Evolutionary conservation across 2,113 vertebrate genomes (phyloP).

Genomic region (Catharus bicknelli): DNA sequence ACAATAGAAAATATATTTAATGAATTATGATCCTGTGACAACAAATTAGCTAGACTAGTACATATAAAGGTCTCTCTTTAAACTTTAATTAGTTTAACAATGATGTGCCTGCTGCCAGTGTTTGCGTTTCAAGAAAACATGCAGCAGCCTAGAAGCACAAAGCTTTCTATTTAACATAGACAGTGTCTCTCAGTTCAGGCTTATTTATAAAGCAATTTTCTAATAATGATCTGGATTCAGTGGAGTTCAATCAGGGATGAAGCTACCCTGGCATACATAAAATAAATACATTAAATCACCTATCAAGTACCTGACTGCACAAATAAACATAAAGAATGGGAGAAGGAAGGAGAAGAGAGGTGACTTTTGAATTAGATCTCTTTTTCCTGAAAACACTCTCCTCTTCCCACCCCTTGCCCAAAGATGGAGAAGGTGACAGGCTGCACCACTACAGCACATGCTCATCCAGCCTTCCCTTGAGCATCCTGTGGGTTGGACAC

Average conservation of each 20-base stretch:
- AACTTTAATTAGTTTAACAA: constrained; percentile 67
- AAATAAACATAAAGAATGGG: background rate
- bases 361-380: background rate
- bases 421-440: background rate
- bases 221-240: constrained; percentile 44
- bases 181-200: constrained; percentile 23
- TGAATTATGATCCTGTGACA: constrained; percentile 53
- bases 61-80: constrained; percentile 59
- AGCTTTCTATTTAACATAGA: constrained; percentile 27
- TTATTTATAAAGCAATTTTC: constrained; percentile 57
- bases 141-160: background rate
- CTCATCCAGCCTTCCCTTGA: background rate
- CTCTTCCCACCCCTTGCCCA: background rate
- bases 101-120: constrained; percentile 29
- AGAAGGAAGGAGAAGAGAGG: background rate
- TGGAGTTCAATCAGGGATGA: constrained; percentile 11
- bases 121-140: constrained; percentile 50
- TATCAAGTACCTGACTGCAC: background rate
- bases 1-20: constrained; percentile 55
- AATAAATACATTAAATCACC: constrained; percentile 25
- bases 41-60: constrained; percentile 50
- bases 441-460: background rate
- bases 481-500: background rate
- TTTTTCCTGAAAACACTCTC: background rate
- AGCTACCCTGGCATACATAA: background rate